phyloP scores from a whole-genome alignment of 2,113 vertebrate genomes.

The Amphiprion ocellaris region DNA sequence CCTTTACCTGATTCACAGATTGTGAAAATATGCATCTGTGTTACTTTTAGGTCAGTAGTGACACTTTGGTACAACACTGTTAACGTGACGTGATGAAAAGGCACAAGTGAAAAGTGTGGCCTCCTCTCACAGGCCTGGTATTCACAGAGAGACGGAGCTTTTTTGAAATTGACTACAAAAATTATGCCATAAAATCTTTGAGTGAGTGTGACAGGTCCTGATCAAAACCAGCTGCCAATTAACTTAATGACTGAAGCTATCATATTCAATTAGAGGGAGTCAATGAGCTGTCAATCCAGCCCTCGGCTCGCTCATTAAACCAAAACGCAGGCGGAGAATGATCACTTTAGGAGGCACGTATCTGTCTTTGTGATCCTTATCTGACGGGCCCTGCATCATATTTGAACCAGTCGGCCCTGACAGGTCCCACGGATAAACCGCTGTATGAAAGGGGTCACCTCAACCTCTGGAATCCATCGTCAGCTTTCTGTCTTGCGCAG shows the following conservation, averaged over 20 bases:
- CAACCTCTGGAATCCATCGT: conserved; percentile 80
- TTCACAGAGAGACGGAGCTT: conserved; percentile 36
- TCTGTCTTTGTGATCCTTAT: conserved; percentile 81
- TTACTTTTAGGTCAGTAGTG: conserved; percentile 1
- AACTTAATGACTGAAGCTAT: conserved; percentile 81
- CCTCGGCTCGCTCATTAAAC: conserved; percentile 58
- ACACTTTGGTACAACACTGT: conserved; percentile 30
- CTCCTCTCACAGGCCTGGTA: conserved; percentile 29
- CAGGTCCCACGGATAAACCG: conserved; percentile 75
- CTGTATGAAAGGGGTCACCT: conserved; percentile 74
- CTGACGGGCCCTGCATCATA: conserved; percentile 72
- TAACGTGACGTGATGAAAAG: conserved; percentile 55
- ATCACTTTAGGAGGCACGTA: conserved; percentile 74
- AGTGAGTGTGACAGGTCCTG: conserved; percentile 69
- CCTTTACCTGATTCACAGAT: conserved; percentile 7
- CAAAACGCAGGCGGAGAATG: conserved; percentile 71
- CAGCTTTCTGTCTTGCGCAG: conserved; percentile 70
- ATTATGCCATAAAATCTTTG: conserved; percentile 71
- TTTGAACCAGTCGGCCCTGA: conserved; percentile 69
- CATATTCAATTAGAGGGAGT: conserved; percentile 78
- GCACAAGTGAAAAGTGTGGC: conserved; percentile 36
- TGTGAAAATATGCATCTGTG: conserved; percentile 16
- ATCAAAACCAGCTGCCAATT: conserved; percentile 83
- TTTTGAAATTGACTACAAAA: conserved; percentile 55
- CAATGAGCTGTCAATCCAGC: conserved; percentile 70